These are phyloP conservation scores for Protophormia terraenovae DNA, from an alignment of 2,888 invertebrate species.

Conservation along the genomic window DNA sequence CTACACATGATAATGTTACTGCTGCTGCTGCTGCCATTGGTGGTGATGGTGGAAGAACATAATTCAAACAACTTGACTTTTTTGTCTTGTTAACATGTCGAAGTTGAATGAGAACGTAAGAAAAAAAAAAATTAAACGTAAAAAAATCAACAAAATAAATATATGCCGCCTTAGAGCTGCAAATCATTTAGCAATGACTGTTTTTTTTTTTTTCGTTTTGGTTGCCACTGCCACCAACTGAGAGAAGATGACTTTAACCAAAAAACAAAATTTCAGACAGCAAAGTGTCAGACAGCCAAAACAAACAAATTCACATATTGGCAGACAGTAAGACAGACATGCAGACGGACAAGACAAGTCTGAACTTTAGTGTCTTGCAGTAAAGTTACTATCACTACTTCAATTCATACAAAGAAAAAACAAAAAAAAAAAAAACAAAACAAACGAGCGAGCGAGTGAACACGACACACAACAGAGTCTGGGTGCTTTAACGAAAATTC, in stretches of 20 bases:
- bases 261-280: constrained; percentile 17
- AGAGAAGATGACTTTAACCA: constrained; percentile 56
- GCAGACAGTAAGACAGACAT: constrained; percentile 32
- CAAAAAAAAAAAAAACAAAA: too few species aligned
- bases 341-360: constrained; percentile 26
- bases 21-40: background rate
- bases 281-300: constrained; percentile 48
- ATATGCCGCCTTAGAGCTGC: constrained; percentile 60
- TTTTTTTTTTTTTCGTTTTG: constrained; percentile 7
- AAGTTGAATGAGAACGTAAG: constrained; percentile 35
- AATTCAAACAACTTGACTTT: constrained; percentile 67
- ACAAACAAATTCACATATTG: constrained; percentile 49
- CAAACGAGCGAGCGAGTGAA: too few species aligned
- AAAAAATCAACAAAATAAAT: constrained; percentile 37
- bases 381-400: constrained; percentile 11
- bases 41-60: constrained; percentile 50
- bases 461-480: constrained; percentile 11
- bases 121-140: constrained; percentile 23
- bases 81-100: constrained; percentile 68
- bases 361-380: constrained; percentile 58
- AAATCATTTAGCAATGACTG: constrained; percentile 59
- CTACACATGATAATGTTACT: background rate
- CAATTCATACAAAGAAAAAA: background rate
- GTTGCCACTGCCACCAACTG: constrained; percentile 65
- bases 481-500: constrained; percentile 34